phyloP scores from a whole-genome alignment of 1,140 invertebrate genomes.

The Macrosteles quadrilineatus region DNA sequence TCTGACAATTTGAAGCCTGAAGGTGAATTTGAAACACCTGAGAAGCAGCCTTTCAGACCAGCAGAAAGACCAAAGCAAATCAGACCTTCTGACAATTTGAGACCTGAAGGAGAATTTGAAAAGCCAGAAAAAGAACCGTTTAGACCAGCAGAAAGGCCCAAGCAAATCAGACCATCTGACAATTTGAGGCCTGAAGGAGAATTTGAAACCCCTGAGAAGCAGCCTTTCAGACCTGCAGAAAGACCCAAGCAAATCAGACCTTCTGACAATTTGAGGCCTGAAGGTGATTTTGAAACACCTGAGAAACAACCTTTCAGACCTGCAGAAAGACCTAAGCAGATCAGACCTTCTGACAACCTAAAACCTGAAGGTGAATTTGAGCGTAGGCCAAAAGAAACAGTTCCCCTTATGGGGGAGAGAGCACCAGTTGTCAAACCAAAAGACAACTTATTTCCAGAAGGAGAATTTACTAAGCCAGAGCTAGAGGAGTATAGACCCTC shows the following conservation, averaged over 20 bases:
- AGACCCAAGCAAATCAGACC: slow-evolving; percentile 51
- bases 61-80: slow-evolving; percentile 59
- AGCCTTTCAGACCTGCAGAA: slow-evolving; percentile 36
- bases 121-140: slow-evolving; percentile 44
- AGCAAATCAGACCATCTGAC: slow-evolving; percentile 61
- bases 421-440: slow-evolving; percentile 46
- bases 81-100: slow-evolving; percentile 63
- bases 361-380: slow-evolving; percentile 58
- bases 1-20: slow-evolving; percentile 50
- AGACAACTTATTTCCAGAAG: slow-evolving; percentile 56
- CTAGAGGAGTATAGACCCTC: neutral
- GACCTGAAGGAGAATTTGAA: slow-evolving; percentile 62
- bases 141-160: slow-evolving; percentile 57
- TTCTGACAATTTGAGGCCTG: slow-evolving; percentile 58
- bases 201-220: slow-evolving; percentile 50
- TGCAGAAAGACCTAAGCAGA: slow-evolving; percentile 45
- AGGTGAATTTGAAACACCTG: slow-evolving; percentile 53
- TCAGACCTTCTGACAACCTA: slow-evolving; percentile 55
- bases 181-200: slow-evolving; percentile 71
- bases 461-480: slow-evolving; percentile 46
- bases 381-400: slow-evolving; percentile 37
- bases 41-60: slow-evolving; percentile 46
- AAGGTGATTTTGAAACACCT: slow-evolving; percentile 52
- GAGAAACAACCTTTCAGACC: slow-evolving; percentile 45
- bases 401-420: slow-evolving; percentile 47